Conservation (phyloP, 2,113 vertebrate genomes). For the Peromyscus maniculatus region DNA sequence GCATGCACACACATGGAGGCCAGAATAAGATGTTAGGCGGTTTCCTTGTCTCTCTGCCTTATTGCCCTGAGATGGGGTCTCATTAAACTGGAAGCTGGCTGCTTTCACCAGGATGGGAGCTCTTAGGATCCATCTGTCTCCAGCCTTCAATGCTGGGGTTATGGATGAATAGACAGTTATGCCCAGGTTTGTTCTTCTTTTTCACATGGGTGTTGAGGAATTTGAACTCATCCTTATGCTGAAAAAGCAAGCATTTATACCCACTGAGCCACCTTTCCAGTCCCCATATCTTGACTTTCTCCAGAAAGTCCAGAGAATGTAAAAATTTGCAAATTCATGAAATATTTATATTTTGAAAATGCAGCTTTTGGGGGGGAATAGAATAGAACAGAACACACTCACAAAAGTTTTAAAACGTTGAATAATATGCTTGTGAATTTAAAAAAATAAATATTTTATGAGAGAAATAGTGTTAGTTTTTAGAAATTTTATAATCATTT, state of each 20-base stretch:
- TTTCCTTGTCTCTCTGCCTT: background rate
- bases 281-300: background rate
- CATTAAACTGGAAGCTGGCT: background rate
- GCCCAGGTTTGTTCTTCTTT: too few species aligned
- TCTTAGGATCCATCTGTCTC: background rate
- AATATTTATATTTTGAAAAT: slow-evolving; percentile 29
- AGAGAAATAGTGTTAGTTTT: slow-evolving; percentile 25
- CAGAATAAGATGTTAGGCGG: too few species aligned
- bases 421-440: slow-evolving; percentile 32
- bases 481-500: slow-evolving; percentile 60
- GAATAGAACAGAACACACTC: background rate
- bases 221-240: background rate
- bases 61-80: background rate
- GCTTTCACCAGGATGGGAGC: background rate
- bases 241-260: too few species aligned
- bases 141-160: background rate
- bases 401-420: background rate
- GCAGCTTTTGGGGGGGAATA: background rate
- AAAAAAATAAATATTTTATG: background rate
- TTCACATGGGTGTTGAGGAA: background rate
- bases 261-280: background rate
- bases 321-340: background rate
- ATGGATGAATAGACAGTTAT: background rate
- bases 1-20: background rate
- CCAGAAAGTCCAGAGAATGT: background rate